Percentiles rank a stretch among this genome's conserved stretches.
Evolutionary conservation across 92 coral and sea anemone genomes (phyloP).

Genomic region (Epizoanthus illoricatus): DNA sequence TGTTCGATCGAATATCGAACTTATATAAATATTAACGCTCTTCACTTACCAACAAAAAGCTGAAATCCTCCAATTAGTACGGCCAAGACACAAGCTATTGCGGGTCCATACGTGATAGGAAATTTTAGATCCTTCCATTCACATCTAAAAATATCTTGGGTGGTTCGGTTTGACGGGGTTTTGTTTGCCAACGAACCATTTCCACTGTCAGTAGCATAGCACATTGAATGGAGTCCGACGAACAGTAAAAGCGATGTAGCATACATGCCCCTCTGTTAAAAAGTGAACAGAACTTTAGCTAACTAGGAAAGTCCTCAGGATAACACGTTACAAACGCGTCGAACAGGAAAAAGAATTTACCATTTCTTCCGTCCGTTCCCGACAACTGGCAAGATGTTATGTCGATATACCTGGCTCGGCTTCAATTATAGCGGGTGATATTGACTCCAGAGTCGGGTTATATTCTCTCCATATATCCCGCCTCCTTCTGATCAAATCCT

Average conservation of each 20-base stretch:
- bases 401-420: not conserved
- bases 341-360: not conserved
- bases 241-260: not conserved
- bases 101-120: constrained; percentile 80
- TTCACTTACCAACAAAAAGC: constrained; percentile 73
- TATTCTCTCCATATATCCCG: not conserved
- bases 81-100: constrained; percentile 69
- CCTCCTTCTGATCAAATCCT: not conserved
- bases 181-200: constrained; percentile 2
- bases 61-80: constrained; percentile 77
- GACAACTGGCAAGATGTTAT: not conserved
- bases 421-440: not conserved
- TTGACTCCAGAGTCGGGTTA: not conserved
- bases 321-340: not conserved
- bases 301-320: not conserved
- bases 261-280: constrained; percentile 12
- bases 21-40: not conserved
- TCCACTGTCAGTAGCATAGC: not conserved
- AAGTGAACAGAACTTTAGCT: constrained; percentile 12
- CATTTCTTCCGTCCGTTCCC: not conserved
- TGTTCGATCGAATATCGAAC: not conserved
- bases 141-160: constrained; percentile 55
- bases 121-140: constrained; percentile 77
- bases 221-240: not conserved
- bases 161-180: constrained; percentile 18